A percentile compares a stretch with the other conserved stretches of the same genome.
Conservation (phyloP, 2,888 invertebrate genomes). For the Leuctra nigra region DNA sequence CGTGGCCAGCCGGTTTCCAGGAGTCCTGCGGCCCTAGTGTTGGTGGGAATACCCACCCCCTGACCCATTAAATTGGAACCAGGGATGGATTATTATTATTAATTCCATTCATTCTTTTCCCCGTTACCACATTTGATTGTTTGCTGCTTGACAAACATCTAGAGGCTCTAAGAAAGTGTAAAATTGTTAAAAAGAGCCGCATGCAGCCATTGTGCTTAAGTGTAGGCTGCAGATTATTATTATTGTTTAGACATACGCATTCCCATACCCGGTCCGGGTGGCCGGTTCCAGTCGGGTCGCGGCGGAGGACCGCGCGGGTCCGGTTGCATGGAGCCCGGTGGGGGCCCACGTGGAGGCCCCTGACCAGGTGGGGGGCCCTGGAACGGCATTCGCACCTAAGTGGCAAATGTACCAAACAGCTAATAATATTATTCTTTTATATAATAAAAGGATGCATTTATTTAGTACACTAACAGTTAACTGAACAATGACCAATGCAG, state of each 20-base stretch:
- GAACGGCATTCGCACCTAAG: constrained; percentile 28
- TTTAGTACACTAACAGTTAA: neutral
- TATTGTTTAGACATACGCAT: neutral
- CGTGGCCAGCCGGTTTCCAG: too few species aligned
- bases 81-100: too few species aligned
- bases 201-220: too few species aligned
- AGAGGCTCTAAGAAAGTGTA: neutral
- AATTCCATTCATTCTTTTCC: too few species aligned
- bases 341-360: constrained; percentile 51
- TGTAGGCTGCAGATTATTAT: too few species aligned
- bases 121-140: too few species aligned
- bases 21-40: too few species aligned
- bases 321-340: constrained; percentile 48
- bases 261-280: constrained; percentile 44
- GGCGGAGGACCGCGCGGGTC: constrained; percentile 55
- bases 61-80: too few species aligned
- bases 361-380: constrained; percentile 43
- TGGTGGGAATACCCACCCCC: too few species aligned
- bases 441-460: neutral
- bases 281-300: constrained; percentile 66
- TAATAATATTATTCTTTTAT: neutral
- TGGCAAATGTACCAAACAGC: too few species aligned
- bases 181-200: neutral
- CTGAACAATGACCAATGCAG: neutral
- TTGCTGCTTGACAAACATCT: too few species aligned